phyloP scores from a whole-genome alignment of 2,797 vertebrate species.

The Falco biarmicus region DNA sequence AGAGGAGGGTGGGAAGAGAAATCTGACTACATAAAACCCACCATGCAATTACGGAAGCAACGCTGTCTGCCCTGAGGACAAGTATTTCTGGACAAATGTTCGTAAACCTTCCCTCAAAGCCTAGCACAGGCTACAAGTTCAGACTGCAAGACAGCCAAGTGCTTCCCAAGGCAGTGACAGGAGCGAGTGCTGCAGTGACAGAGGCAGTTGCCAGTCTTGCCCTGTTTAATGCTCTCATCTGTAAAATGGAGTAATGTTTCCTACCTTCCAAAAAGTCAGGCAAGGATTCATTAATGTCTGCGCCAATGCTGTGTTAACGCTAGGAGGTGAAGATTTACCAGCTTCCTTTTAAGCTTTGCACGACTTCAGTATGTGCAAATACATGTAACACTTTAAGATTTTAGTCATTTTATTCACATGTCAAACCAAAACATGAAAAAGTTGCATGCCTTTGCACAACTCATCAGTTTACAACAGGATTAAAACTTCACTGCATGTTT shows the following conservation, averaged over 20 bases:
- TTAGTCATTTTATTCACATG: background rate
- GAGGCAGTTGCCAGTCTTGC: background rate
- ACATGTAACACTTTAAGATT: background rate
- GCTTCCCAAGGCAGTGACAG: background rate
- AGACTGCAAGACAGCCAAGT: background rate
- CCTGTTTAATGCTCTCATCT: background rate
- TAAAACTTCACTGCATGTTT: background rate
- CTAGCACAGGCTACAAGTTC: background rate
- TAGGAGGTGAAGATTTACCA: background rate
- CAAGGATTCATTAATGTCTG: background rate
- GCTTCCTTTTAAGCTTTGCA: background rate
- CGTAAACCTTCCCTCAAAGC: background rate
- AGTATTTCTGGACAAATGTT: background rate
- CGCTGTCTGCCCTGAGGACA: background rate
- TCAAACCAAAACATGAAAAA: background rate
- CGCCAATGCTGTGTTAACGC: background rate
- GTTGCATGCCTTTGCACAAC: background rate
- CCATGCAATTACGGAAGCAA: background rate
- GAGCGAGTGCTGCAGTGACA: background rate
- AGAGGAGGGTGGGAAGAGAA: background rate
- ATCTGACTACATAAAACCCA: background rate
- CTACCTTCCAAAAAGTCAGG: background rate
- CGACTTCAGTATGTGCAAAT: background rate
- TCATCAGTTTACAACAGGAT: background rate
- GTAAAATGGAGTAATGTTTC: background rate